Percentiles rank a stretch among this genome's conserved stretches.
Conservation (phyloP, 2,888 invertebrate species). For the Erannis defoliaria region DNA sequence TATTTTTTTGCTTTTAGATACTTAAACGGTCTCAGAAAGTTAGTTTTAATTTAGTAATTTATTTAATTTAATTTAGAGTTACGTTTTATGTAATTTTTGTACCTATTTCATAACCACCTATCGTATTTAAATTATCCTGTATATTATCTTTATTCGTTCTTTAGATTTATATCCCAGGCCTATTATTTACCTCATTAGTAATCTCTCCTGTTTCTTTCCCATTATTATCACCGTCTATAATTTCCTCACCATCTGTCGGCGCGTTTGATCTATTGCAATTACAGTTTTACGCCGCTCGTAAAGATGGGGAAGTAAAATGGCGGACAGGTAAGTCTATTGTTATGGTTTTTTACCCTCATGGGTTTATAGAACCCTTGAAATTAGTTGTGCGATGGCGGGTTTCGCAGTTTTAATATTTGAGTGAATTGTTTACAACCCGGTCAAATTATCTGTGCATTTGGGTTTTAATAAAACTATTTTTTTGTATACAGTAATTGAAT, state of each 20-base stretch:
- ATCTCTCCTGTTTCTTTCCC: constrained; percentile 25
- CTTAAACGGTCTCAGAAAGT: too few relatives aligned
- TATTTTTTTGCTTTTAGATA: too few relatives aligned
- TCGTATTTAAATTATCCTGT: too few relatives aligned
- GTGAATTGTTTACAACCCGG: background rate
- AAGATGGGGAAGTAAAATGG: constrained; percentile 72
- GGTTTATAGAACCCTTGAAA: constrained; percentile 48
- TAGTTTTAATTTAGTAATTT: too few relatives aligned
- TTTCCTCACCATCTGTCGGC: constrained; percentile 64
- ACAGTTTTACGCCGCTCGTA: constrained; percentile 80
- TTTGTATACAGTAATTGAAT: too few relatives aligned
- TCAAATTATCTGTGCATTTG: too few relatives aligned
- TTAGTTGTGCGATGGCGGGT: constrained; percentile 42
- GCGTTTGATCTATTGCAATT: constrained; percentile 81
- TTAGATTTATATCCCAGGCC: too few relatives aligned
- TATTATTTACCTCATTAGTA: constrained; percentile 11
- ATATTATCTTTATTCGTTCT: background rate
- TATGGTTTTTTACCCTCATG: constrained; percentile 63
- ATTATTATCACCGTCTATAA: constrained; percentile 50
- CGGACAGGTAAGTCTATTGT: constrained; percentile 79
- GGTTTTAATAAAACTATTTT: too few relatives aligned
- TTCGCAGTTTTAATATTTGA: constrained; percentile 20
- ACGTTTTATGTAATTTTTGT: background rate
- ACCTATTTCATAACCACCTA: too few relatives aligned
- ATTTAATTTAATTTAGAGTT: too few relatives aligned